A percentile compares a stretch with the other conserved stretches of the same genome.
Conservation (phyloP, 1,140 invertebrate genomes). For the Calephelis nemesis region DNA sequence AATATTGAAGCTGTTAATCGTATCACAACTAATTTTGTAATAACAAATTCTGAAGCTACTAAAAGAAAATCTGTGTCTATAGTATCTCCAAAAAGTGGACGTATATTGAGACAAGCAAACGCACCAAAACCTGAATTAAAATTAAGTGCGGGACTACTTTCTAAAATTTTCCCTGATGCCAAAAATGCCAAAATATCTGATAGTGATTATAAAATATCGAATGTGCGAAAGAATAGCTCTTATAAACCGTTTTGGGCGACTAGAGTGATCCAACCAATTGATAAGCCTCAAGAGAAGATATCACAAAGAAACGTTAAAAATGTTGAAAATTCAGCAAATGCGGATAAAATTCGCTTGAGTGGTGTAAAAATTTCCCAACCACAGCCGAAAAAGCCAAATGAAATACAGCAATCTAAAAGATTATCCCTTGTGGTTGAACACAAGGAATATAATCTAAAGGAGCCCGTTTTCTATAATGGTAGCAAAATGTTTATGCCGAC, state of each 20-base stretch:
- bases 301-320: constrained; percentile 14
- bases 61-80: constrained; percentile 60
- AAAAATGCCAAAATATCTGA: constrained; percentile 56
- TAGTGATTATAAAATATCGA: constrained; percentile 50
- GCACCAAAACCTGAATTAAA: constrained; percentile 30
- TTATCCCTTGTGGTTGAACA: constrained; percentile 43
- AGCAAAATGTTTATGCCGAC: constrained; percentile 65
- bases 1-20: constrained; percentile 48
- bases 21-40: constrained; percentile 45
- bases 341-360: constrained; percentile 35
- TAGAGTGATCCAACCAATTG: constrained; percentile 36
- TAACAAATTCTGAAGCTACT: constrained; percentile 39
- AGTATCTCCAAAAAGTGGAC: constrained; percentile 50
- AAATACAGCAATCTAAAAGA: constrained; percentile 31
- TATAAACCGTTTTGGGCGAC: constrained; percentile 65
- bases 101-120: constrained; percentile 28
- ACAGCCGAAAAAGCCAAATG: not conserved
- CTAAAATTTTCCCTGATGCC: constrained; percentile 51
- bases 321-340: constrained; percentile 21
- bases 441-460: constrained; percentile 48
- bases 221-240: constrained; percentile 46
- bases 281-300: constrained; percentile 13
- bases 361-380: constrained; percentile 21
- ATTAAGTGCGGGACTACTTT: constrained; percentile 41
- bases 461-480: constrained; percentile 51